Evolutionary conservation across 1,140 invertebrate genomes (phyloP), one percentile per base, ranked within the genome.

Genomic region (Colletes latitarsis): DNA sequence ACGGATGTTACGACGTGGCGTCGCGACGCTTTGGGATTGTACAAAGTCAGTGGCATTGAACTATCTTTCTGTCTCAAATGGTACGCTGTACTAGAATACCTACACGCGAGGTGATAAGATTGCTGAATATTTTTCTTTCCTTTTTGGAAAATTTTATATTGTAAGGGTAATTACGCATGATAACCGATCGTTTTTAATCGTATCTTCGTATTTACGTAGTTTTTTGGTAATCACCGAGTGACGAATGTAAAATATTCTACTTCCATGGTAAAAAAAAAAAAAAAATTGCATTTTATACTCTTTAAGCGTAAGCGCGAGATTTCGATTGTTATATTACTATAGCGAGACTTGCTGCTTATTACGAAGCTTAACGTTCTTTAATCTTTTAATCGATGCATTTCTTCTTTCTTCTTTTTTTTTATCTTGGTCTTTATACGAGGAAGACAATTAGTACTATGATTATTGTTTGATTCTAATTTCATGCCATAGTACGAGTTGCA

Each of bases 181-280:
- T 79, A 79, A 73, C 55, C 69, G 52, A 79, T 73, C 77, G 77
- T 79, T 79, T 73, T 73, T 79, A 73, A 79, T 79, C 70, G 69
- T 79, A 79, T 79, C 70, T 79, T 79, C 77, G 77, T 79, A 79
- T 79, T 73, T 79, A 79, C 60, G 77, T 79, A 79, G 70, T 67
- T 49, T 79, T 79, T 79, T 79, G 69, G 77, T 79, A 79, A 79
- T 21, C 58, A 79, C 69, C 52, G 52, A 73, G 60, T 55, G 70
- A 79, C 21, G 41, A 64, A 66, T 55, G 60, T 73, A 55, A 63
- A 52, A 43, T 63, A 66, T 73, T 64, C 69, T 79, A 79, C 77
- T 79, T 79, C 77, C 77, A 73, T 73, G 60, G 10, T 73, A 73
- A 79, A 46, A 6, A 74, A 19, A 43, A 10, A n/a, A 39, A 71